phyloP scores from a whole-genome alignment of 2,113 vertebrate genomes.

The Emydocephalus ijimae region DNA sequence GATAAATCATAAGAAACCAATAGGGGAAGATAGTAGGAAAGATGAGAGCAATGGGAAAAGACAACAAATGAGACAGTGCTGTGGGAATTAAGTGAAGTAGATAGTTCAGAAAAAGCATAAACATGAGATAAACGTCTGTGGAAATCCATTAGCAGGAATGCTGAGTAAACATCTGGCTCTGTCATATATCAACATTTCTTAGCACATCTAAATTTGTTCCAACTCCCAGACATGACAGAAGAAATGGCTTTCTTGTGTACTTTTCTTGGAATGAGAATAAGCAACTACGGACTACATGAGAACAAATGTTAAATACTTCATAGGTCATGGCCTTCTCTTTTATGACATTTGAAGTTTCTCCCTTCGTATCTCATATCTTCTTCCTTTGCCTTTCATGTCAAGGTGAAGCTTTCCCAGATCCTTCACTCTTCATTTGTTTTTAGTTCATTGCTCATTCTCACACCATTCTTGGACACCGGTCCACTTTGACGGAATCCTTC shows the following conservation, averaged over 20 bases:
- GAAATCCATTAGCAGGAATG: constrained; percentile 45
- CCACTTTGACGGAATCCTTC: not conserved
- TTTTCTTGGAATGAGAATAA: constrained; percentile 7
- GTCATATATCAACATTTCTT: constrained; percentile 51
- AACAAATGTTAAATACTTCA: not conserved
- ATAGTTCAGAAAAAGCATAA: not conserved
- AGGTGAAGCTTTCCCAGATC: not conserved
- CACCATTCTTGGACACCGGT: not conserved
- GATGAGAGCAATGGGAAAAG: not conserved
- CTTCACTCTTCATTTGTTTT: not conserved
- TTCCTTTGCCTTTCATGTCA: not conserved
- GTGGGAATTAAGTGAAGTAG: not conserved
- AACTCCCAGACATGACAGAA: not conserved
- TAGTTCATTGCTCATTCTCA: not conserved
- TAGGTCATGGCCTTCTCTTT: not conserved
- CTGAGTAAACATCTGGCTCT: constrained; percentile 39
- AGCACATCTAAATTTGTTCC: constrained; percentile 40
- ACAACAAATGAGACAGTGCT: not conserved
- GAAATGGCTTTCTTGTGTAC: not conserved
- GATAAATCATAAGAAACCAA: not conserved
- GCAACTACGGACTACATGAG: constrained; percentile 49
- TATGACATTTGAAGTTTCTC: not conserved
- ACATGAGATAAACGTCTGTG: constrained; percentile 16
- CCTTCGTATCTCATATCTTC: not conserved
- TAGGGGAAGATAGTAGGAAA: not conserved